A percentile compares a stretch with the other conserved stretches of the same genome.
These are phyloP conservation scores for Apis cerana DNA, from an alignment of 1,140 invertebrate genomes.

Conservation along the genomic window DNA sequence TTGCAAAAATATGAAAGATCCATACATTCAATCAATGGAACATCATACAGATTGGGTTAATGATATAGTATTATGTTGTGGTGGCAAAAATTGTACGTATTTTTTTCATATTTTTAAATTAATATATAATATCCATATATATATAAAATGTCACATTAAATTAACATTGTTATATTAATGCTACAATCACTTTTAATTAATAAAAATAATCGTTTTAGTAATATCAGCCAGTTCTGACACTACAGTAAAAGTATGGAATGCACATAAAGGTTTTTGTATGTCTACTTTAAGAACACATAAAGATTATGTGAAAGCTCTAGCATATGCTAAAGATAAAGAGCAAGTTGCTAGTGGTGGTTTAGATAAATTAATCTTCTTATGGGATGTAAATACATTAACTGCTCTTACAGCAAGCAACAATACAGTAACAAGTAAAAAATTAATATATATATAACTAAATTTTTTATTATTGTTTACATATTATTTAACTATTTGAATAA, in stretches of 20 bases:
- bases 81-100: slow-evolving; percentile 93
- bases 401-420: slow-evolving; percentile 99
- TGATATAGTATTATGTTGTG: slow-evolving; percentile 98
- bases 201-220: slow-evolving; percentile 84
- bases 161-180: no score
- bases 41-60: slow-evolving; percentile 99
- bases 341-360: slow-evolving; percentile 98
- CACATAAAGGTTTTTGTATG: slow-evolving; percentile 99
- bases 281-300: slow-evolving; percentile 98
- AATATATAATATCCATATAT: neutral
- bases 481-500: slow-evolving; percentile 43
- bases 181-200: neutral
- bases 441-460: neutral
- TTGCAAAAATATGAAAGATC: slow-evolving; percentile 87
- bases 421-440: slow-evolving; percentile 95
- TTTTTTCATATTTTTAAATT: neutral
- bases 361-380: slow-evolving; percentile 98
- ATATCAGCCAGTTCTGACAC: slow-evolving; percentile 99
- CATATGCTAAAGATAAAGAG: slow-evolving; percentile 99
- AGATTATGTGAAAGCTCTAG: slow-evolving; percentile 98
- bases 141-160: neutral
- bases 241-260: slow-evolving; percentile 99
- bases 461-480: slow-evolving; percentile 1
- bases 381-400: slow-evolving; percentile 99
- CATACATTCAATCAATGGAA: slow-evolving; percentile 97